Base-by-base conservation (phyloP, 2,888 invertebrate genomes). In the Platypus cylindrus region DNA sequence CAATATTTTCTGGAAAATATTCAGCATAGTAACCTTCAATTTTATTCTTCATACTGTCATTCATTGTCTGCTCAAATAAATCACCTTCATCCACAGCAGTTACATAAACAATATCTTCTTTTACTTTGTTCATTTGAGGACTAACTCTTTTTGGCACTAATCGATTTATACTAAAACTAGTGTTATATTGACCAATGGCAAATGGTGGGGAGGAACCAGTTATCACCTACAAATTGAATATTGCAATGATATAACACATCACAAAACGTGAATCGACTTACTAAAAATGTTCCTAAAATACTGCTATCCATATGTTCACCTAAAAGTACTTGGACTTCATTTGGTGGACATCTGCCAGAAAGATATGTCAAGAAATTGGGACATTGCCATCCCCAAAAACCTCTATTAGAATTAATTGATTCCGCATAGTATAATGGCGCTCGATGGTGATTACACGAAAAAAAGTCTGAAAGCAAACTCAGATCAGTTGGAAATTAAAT, bases 371-470 rank as follows among this genome's bases (percentile, higher is more conserved):
- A 55, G 44, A 71, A 73, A 1, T 69, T 68, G 5, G 65, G 58
- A 48, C 78, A 78, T 0, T 66, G 64, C 71, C 75, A 75, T 4
- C 74, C 76, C 71, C 72, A 77, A 52, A 78, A 78, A 0, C 77
- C 77, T 24, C 61, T 53, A n/a, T 57, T 47, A 1, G 69, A 66
- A 41, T 70, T 71, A 32, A 78, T 71, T 0, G 76, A 75, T 52
- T 78, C 78, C 1, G 72, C 66, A 45, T 69, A 78, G 48, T 78
- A 78, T 3, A 65, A 58, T 0, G 74, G 70, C 0, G 77, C 70
- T 31, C 76, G 58, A 41, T 75, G 73, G 52, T 77, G 76, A 43
- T 71, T 71, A 47, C 77, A 77, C 1, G 70, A 70, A 48, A 75
- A 71, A 1, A 71, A 68, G 48, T 67, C 70, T 70, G 36, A 26